Conservation (phyloP, 1,140 invertebrate genomes). For the Tetraneura akinire region DNA sequence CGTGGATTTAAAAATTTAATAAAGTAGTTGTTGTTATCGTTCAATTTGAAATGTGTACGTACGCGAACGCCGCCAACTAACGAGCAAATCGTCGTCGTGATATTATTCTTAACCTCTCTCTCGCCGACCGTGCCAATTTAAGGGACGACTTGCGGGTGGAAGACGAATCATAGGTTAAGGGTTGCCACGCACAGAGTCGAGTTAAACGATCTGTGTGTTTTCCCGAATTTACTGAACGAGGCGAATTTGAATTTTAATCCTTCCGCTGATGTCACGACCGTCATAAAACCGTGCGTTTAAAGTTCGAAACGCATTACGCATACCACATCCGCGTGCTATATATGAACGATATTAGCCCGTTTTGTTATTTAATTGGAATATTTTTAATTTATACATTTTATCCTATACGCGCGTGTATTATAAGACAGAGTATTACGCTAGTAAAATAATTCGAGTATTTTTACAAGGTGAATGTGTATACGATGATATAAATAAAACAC, state of each 20-base stretch:
- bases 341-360: not conserved
- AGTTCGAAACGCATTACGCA: not conserved
- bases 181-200: not conserved
- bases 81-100: conserved; percentile 11
- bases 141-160: not conserved
- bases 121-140: conserved; percentile 33
- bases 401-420: not conserved
- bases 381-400: too few species aligned
- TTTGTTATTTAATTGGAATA: not conserved
- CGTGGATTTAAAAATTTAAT: not conserved
- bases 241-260: conserved; percentile 35
- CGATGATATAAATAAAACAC: too few species aligned
- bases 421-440: too few species aligned
- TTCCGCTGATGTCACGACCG: not conserved
- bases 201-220: conserved; percentile 29
- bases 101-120: conserved; percentile 14
- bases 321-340: not conserved
- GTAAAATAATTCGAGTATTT: too few species aligned
- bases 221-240: conserved; percentile 8
- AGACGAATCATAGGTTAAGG: not conserved
- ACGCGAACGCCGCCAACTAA: not conserved
- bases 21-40: not conserved
- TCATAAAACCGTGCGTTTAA: not conserved
- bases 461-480: too few species aligned
- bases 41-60: conserved; percentile 8